A percentile compares a stretch with the other conserved stretches of the same genome.
phyloP scores from a whole-genome alignment of 2,888 invertebrate genomes.

The Salticus scenicus region DNA sequence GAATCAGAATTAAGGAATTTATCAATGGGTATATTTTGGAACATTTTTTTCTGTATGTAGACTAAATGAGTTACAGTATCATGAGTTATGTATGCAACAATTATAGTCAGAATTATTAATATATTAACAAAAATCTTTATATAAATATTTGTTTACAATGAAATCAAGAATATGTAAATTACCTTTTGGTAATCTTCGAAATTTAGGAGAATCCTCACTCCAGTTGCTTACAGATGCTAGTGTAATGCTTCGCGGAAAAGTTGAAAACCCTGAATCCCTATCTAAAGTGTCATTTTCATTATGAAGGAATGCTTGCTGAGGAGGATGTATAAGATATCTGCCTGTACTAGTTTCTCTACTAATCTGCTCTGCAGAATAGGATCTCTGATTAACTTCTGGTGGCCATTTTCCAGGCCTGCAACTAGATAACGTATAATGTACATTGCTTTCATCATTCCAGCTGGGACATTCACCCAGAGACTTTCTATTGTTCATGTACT shows the following conservation, averaged over 20 bases:
- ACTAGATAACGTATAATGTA: background rate
- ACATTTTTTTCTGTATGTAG: too few species aligned
- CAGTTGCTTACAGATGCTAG: constrained; percentile 56
- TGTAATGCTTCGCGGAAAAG: constrained; percentile 49
- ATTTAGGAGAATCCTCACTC: constrained; percentile 57
- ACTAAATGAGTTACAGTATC: too few species aligned
- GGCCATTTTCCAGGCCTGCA: constrained; percentile 14
- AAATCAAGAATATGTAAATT: background rate
- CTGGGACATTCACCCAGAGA: background rate
- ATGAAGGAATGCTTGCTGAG: constrained; percentile 26
- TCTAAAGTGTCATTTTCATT: constrained; percentile 41
- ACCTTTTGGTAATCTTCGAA: constrained; percentile 60
- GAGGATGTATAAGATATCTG: constrained; percentile 18
- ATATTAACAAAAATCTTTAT: too few species aligned
- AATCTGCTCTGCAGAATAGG: constrained; percentile 53
- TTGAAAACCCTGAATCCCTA: constrained; percentile 59
- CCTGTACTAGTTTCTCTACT: background rate
- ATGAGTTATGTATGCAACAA: too few species aligned
- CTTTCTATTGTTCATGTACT: background rate
- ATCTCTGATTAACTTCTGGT: constrained; percentile 7
- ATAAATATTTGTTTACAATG: too few species aligned
- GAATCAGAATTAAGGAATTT: too few species aligned
- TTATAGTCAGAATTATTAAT: too few species aligned
- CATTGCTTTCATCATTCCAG: background rate
- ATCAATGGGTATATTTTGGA: too few species aligned